These are phyloP conservation scores for Columbina picui DNA, from an alignment of 2,113 vertebrate species.

Conservation along the genomic window DNA sequence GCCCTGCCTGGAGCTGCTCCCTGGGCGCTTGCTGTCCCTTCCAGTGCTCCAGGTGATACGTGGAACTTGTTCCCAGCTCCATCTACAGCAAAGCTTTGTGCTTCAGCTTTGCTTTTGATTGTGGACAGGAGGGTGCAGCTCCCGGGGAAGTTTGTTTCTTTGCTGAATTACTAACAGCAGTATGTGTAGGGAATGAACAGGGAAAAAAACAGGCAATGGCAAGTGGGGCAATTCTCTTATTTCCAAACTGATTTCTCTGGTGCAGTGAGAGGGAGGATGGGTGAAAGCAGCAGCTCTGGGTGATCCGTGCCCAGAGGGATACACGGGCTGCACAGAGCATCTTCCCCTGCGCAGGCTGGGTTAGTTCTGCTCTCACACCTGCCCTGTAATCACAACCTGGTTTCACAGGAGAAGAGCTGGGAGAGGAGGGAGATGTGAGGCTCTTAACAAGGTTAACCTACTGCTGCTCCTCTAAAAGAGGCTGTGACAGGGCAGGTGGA, in stretches of 20 bases:
- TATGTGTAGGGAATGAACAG: neutral
- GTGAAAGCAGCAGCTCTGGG: neutral
- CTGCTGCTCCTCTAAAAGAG: neutral
- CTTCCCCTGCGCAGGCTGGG: neutral
- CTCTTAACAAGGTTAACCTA: neutral
- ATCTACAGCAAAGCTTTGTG: neutral
- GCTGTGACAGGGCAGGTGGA: neutral
- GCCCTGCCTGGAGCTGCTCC: neutral
- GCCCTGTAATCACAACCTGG: neutral
- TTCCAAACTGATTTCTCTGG: neutral
- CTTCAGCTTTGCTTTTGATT: neutral
- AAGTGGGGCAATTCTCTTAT: neutral
- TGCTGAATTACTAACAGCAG: neutral
- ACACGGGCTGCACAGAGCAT: neutral
- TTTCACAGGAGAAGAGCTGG: neutral
- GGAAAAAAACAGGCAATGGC: neutral
- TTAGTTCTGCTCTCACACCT: neutral
- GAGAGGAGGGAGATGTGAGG: neutral
- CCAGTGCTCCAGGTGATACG: neutral
- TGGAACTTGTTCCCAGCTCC: fast-evolving
- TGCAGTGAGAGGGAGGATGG: neutral
- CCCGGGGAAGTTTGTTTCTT: neutral
- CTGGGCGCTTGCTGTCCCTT: fast-evolving
- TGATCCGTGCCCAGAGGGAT: fast-evolving
- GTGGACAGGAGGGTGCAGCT: neutral